A percentile compares a stretch with the other conserved stretches of the same genome.
Conservation (phyloP, 2,113 vertebrate genomes). For the Xiphorhynchus elegans region DNA sequence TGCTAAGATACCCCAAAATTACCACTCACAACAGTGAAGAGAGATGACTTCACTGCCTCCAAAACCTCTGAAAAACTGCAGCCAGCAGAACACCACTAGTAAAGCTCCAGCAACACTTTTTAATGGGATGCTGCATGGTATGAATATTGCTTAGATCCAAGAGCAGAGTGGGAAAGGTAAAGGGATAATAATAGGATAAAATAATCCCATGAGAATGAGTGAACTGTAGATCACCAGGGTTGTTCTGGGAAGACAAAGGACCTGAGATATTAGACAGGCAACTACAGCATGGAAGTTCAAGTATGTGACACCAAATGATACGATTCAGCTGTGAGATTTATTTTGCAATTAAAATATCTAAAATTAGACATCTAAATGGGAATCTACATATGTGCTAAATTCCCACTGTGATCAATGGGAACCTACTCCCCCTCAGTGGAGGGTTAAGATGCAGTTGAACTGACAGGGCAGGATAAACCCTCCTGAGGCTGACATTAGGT, state of each 20-base stretch:
- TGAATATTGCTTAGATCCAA: not conserved
- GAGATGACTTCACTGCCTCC: not conserved
- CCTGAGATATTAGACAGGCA: not conserved
- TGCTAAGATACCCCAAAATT: not conserved
- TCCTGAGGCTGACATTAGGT: not conserved
- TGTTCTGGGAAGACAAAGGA: not conserved
- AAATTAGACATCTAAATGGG: not conserved
- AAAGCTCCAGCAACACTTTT: not conserved
- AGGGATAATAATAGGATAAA: not conserved
- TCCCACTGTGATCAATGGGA: not conserved
- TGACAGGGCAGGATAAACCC: not conserved
- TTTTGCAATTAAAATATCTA: not conserved
- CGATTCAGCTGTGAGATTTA: not conserved
- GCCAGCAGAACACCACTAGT: not conserved
- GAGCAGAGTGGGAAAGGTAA: not conserved
- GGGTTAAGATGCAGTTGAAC: not conserved
- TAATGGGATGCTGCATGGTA: not conserved
- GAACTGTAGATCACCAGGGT: fast-evolving
- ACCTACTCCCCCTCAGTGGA: not conserved
- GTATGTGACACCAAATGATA: not conserved
- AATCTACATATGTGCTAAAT: not conserved
- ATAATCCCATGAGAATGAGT: not conserved
- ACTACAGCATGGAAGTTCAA: not conserved
- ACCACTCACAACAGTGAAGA: not conserved
- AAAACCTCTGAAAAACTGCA: not conserved